phyloP scores from a whole-genome alignment of 2,113 vertebrate genomes.

The Triplophysa rosa region DNA sequence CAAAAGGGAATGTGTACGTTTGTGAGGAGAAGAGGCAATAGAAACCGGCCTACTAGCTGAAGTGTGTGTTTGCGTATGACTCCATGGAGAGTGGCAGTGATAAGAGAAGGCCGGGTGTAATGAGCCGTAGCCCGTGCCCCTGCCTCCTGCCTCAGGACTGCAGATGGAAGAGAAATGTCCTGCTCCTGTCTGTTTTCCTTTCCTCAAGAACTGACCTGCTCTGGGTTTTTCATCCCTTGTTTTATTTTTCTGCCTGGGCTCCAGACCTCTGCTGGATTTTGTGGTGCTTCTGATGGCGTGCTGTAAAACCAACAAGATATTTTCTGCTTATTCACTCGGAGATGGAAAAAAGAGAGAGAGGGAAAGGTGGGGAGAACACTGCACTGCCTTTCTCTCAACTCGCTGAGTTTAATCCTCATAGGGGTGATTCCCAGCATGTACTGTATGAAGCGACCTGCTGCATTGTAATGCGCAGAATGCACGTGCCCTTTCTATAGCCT shows the following conservation, averaged over 20 bases:
- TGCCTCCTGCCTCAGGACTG: conserved; percentile 46
- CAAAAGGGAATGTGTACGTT: not conserved
- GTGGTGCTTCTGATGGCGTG: conserved; percentile 44
- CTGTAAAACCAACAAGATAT: conserved; percentile 51
- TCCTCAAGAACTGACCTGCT: not conserved
- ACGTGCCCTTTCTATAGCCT: not conserved
- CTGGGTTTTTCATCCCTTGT: not conserved
- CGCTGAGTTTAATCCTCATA: conserved; percentile 57
- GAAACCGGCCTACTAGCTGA: conserved; percentile 15
- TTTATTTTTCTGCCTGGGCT: conserved; percentile 38
- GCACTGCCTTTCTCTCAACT: conserved; percentile 48
- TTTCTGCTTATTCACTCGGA: conserved; percentile 46
- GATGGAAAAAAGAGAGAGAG: conserved; percentile 30
- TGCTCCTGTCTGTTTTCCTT: conserved; percentile 39
- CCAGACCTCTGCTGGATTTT: conserved; percentile 48
- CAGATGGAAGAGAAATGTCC: conserved; percentile 52
- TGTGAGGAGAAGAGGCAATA: not conserved
- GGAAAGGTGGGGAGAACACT: conserved; percentile 11
- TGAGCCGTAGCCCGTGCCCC: conserved; percentile 30
- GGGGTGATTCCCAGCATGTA: conserved; percentile 50
- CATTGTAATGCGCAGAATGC: conserved; percentile 17
- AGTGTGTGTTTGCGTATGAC: conserved; percentile 10
- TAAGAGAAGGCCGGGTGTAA: conserved; percentile 44
- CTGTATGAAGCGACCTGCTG: conserved; percentile 32
- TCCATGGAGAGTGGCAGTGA: conserved; percentile 44